Evolutionary conservation across 2,113 vertebrate genomes (phyloP).

Genomic region (Cathartes aura): DNA sequence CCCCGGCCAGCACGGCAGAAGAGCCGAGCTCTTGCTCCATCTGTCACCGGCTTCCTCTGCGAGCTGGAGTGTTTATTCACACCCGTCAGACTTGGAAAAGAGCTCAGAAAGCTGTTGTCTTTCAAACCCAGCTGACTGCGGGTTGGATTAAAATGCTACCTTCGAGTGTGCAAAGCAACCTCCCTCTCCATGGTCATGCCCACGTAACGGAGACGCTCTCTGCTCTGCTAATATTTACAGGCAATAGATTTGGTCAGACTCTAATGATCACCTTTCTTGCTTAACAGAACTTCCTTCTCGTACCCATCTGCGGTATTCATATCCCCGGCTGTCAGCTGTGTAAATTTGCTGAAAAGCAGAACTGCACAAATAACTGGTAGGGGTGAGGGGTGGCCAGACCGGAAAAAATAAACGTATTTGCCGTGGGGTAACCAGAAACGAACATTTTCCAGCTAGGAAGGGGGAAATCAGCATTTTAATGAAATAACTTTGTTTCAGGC

Average conservation of each 20-base stretch:
- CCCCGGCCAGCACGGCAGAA: background rate
- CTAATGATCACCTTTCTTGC: conserved; percentile 24
- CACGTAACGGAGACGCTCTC: background rate
- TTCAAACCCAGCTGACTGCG: background rate
- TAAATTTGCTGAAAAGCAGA: conserved; percentile 68
- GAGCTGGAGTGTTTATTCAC: conserved; percentile 42
- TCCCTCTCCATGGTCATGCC: background rate
- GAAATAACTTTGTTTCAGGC: background rate
- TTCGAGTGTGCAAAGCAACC: background rate
- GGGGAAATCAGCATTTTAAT: background rate
- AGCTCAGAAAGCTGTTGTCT: conserved; percentile 41
- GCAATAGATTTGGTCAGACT: background rate
- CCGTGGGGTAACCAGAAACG: background rate
- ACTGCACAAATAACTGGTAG: conserved; percentile 33
- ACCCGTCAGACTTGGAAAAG: background rate
- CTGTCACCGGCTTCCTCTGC: conserved; percentile 26
- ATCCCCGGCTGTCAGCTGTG: background rate
- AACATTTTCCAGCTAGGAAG: background rate
- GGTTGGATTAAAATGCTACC: background rate
- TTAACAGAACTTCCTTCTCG: conserved; percentile 3
- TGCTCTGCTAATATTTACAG: background rate
- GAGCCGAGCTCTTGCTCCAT: conserved; percentile 35
- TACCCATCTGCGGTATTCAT: background rate
- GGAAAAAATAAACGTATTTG: conserved; percentile 1
- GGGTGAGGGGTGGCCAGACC: background rate